These are phyloP conservation scores for Ariolimax columbianus DNA, from an alignment of 2,888 invertebrate genomes.

Conservation along the genomic window DNA sequence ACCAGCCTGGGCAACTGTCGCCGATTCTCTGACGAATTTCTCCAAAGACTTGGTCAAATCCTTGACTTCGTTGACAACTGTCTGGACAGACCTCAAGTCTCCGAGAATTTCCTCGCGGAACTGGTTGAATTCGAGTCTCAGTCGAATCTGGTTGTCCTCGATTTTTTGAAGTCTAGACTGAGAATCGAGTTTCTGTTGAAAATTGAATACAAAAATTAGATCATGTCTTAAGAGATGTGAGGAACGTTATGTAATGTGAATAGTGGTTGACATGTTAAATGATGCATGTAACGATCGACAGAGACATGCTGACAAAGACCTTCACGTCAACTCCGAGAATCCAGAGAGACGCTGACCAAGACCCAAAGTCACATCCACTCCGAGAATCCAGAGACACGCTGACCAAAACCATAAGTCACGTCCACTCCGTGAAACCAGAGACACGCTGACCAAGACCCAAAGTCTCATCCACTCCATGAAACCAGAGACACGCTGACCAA, in stretches of 20 bases:
- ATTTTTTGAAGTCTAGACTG: background rate
- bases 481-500: too few relatives aligned
- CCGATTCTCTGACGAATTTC: background rate
- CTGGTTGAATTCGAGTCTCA: background rate
- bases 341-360: too few relatives aligned
- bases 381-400: too few relatives aligned
- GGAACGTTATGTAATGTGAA: background rate
- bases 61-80: background rate
- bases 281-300: too few relatives aligned
- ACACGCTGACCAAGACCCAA: too few relatives aligned
- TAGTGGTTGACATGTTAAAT: too few relatives aligned
- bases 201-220: background rate
- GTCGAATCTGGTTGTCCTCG: background rate
- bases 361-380: too few relatives aligned
- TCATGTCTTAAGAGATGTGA: background rate
- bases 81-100: background rate
- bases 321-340: too few relatives aligned
- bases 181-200: background rate
- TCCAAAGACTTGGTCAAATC: background rate
- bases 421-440: too few relatives aligned
- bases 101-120: background rate
- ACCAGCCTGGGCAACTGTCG: background rate
- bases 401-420: too few relatives aligned
- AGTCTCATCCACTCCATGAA: too few relatives aligned
- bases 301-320: too few relatives aligned